Evolutionary conservation across 2,888 invertebrate genomes (phyloP).

Genomic region (Julus scandinavius): DNA sequence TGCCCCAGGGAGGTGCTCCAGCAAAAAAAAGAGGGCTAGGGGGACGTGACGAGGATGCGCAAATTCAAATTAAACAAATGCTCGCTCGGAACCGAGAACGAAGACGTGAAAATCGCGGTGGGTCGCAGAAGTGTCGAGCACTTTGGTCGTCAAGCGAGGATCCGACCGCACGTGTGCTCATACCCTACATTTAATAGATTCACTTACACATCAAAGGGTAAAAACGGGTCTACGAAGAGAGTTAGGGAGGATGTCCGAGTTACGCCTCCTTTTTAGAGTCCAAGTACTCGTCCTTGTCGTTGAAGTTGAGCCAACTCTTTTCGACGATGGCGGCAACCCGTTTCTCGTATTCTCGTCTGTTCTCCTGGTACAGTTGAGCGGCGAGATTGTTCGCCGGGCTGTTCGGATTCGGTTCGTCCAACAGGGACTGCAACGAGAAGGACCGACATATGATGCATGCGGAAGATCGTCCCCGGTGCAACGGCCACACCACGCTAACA

Average conservation of each 20-base stretch:
- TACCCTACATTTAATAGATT: constrained; percentile 39
- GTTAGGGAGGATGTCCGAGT: neutral
- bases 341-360: constrained; percentile 98
- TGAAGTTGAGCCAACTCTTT: constrained; percentile 86
- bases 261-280: constrained; percentile 52
- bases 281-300: constrained; percentile 49
- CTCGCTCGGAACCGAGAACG: neutral
- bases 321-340: constrained; percentile 99
- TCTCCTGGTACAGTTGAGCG: constrained; percentile 99
- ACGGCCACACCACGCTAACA: no score
- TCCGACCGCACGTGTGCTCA: neutral
- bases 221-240: constrained; percentile 14
- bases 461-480: neutral
- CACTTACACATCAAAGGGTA: constrained; percentile 25
- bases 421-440: constrained; percentile 84
- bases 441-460: constrained; percentile 37
- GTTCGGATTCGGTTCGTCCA: constrained; percentile 99
- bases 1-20: neutral
- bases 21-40: neutral
- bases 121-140: neutral
- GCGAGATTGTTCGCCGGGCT: constrained; percentile 99
- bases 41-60: neutral
- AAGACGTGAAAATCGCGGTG: neutral
- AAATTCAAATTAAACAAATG: neutral
- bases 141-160: neutral